These are phyloP conservation scores for Rhineura floridana DNA, from an alignment of 2,113 vertebrate species.

Conservation along the genomic window DNA sequence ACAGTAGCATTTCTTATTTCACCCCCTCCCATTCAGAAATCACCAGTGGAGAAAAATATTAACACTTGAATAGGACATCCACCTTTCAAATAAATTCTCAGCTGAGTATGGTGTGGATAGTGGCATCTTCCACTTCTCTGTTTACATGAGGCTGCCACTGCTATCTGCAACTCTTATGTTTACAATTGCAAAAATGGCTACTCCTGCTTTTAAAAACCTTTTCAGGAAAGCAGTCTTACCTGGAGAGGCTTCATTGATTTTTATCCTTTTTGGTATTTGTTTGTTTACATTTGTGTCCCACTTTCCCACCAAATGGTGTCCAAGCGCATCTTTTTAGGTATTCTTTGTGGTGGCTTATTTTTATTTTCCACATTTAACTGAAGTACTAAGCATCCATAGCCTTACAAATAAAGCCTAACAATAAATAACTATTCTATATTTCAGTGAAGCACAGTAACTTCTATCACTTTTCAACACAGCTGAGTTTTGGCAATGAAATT, in stretches of 20 bases:
- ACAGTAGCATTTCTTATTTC: neutral
- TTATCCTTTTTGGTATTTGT: too few species aligned
- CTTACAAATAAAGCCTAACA: too few species aligned
- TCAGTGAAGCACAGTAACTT: neutral
- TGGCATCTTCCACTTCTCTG: neutral
- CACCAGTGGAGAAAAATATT: neutral
- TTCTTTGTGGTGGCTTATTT: slow-evolving; percentile 2
- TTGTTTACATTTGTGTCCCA: too few species aligned
- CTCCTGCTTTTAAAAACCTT: neutral
- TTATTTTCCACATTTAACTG: slow-evolving; percentile 23
- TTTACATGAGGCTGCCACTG: neutral
- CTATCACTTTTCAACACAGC: neutral
- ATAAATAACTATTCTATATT: too few species aligned
- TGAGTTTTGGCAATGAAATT: slow-evolving; percentile 18
- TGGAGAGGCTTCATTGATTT: neutral
- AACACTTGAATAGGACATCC: neutral
- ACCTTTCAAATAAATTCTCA: neutral
- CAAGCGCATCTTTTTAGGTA: neutral
- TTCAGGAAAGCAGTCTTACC: neutral
- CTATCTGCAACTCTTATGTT: neutral
- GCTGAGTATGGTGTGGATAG: neutral
- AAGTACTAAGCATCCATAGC: neutral
- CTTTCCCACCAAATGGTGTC: too few species aligned
- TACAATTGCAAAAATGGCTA: neutral
- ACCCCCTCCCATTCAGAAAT: neutral